Base-by-base conservation (phyloP, 2,888 invertebrate species). In the Chromoteleia sp. region DNA sequence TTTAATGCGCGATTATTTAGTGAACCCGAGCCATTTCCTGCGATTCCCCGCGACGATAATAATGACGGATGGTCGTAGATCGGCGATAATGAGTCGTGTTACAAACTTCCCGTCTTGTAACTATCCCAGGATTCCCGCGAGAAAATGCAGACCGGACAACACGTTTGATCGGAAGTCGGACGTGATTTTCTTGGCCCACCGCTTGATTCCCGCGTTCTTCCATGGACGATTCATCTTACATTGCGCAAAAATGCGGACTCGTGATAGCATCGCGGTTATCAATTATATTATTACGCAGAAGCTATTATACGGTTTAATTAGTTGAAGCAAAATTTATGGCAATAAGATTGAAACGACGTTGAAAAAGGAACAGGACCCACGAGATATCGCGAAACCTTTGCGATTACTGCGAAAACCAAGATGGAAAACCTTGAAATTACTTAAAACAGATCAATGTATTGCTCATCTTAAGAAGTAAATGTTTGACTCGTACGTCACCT, bases 151-250 rank as follows among this genome's bases (percentile, higher is more conserved):
- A 3, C 21, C 25, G 8, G 15, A 25, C 48, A 14, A 50, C 30
- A 43, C 84, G 82, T 85, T 84, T 81, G 50, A 81, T 79, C 74
- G 73, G 52, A 78, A 83, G 83, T 86, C 84, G 17, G 25, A 45
- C 45, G 45, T 30, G 61, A 29, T 61, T 48, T 45, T 41, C 67
- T 41, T 41, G 52, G 36, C 43, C 36, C 29, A 8, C 8, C 25
- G 10, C 8, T 33, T 8, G 33, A 8, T 33, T 8, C 33, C 6
- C 6, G 33, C 33, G n/a, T n/a, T n/a, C n/a, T n/a, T n/a, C n/a
- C n/a, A n/a, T n/a, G n/a, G n/a, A 36, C 14, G 56, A 17, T 56
- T 15, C 2, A 61, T 36, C 48, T 50, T 65, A 36, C 6, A 15
- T 8, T 2, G 29, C 41, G 25, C 52, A 25, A 63, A 48, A 15